Evolutionary conservation across 2,797 vertebrate species (phyloP).

Genomic region (Orestias chungarensis): DNA sequence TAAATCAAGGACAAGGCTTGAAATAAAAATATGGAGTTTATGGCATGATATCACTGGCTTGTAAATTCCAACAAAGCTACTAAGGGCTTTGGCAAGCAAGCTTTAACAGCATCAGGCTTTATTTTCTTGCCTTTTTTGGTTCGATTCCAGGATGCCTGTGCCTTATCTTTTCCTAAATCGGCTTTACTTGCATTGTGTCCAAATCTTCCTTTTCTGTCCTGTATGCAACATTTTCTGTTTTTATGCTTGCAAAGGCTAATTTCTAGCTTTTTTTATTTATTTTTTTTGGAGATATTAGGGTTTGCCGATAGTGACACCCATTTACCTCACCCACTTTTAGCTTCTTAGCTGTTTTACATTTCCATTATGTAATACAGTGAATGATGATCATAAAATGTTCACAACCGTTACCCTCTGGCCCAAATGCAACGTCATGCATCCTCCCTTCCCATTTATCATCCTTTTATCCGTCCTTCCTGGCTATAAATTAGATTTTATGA

Average conservation of each 20-base stretch:
- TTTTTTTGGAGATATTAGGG: not conserved
- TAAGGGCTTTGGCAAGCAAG: constrained; percentile 16
- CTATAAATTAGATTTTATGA: constrained; percentile 33
- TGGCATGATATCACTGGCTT: constrained; percentile 57
- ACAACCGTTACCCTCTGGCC: constrained; percentile 39
- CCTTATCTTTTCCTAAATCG: constrained; percentile 9
- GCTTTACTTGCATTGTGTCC: not conserved
- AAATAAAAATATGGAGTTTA: constrained; percentile 50
- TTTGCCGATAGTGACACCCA: constrained; percentile 28
- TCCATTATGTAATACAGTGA: constrained; percentile 54
- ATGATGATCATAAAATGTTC: constrained; percentile 38
- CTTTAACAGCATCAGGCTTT: not conserved
- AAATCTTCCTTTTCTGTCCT: constrained; percentile 5
- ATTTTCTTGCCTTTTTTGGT: not conserved
- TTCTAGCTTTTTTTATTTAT: not conserved
- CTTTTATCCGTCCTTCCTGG: constrained; percentile 3
- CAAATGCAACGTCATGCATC: constrained; percentile 44
- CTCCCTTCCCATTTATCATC: constrained; percentile 42
- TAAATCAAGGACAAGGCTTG: too few relatives aligned
- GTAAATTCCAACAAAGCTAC: constrained; percentile 61
- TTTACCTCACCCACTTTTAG: constrained; percentile 36
- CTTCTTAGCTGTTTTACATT: constrained; percentile 50
- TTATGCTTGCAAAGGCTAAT: not conserved
- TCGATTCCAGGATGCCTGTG: constrained; percentile 20
- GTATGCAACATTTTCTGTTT: not conserved